Evolutionary conservation across 2,113 vertebrate species (phyloP), one percentile per base, ranked within the genome.

Genomic region (Colius striatus): DNA sequence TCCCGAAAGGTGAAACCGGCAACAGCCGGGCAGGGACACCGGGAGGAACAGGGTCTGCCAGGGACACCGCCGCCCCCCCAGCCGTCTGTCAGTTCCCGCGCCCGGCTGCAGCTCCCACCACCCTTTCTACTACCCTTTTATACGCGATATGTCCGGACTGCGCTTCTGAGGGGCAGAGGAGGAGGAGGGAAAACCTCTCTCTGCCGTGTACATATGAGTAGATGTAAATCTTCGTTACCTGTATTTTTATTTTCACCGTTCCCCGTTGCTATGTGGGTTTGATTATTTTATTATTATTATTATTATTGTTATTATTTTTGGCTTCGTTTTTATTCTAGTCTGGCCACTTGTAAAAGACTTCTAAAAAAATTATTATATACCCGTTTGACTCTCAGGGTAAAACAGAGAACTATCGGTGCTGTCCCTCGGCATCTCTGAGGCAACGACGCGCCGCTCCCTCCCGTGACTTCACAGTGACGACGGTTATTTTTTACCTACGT

Each of bases 351-450:
- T 60, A 14, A 71, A 92, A 83, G 70, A 94, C 90, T 95, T 93
- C 25, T 29, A 71, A 61, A 43, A 7, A 65, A 34, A 61, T 32
- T 13, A 13, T 80, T 80, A 91, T 32, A 65, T 95, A 74, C 96
- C 96, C 95, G 62, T 80, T 74, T 94, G 94, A 91, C 95, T 96
- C 96, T 97, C 97, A 97, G 97, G 97, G 97, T 96, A 92, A 95
- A 95, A 68, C 50, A 85, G 88, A 87, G 79, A 93, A 76, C 87
- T 73, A 11, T 23, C 76, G 27, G 66, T 55, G 90, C 84, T 26
- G 86, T 45, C 82, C 76, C 68, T 67, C 18, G n/a, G 18, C 87
- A 34, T 3, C 6, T 78, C 76, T 11, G 78, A 80, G 55, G 81
- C 77, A 29, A 45, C 54, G 62, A 25, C 5, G 38, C 19, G 26